Conservation (phyloP, 2,888 invertebrate species). For the Eremobia ochroleuca region DNA sequence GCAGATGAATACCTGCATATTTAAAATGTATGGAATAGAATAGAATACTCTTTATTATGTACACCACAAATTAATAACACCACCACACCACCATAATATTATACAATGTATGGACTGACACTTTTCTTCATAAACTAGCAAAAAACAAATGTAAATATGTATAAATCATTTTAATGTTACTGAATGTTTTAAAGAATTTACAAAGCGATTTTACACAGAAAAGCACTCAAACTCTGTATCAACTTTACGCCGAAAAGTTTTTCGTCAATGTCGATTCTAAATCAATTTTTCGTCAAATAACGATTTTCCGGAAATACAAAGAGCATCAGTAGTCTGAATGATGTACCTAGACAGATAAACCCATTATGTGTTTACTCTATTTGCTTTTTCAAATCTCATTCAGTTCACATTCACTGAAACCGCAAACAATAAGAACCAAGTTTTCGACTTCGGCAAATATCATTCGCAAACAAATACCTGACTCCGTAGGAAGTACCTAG, state of each 20-base stretch:
- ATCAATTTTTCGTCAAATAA: too few species aligned
- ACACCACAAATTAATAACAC: too few species aligned
- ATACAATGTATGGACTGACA: too few species aligned
- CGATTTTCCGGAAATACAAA: not conserved
- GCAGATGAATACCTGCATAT: too few species aligned
- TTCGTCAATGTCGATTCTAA: too few species aligned
- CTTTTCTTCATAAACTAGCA: too few species aligned
- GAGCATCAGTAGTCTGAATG: not conserved
- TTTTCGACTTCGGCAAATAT: conserved; percentile 43
- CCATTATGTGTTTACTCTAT: conserved; percentile 18
- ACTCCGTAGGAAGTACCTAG: conserved; percentile 21
- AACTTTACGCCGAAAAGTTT: not conserved
- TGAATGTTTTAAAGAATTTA: conserved; percentile 1
- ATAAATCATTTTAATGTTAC: not conserved
- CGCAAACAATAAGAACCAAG: conserved; percentile 45
- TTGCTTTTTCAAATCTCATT: not conserved
- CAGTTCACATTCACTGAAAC: conserved; percentile 24
- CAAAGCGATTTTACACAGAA: not conserved
- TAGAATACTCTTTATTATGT: too few species aligned
- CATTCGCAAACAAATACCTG: conserved; percentile 39
- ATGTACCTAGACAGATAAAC: conserved; percentile 19
- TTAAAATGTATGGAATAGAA: too few species aligned
- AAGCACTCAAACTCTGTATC: not conserved
- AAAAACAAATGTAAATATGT: not conserved
- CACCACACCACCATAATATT: too few species aligned